Evolutionary conservation across 64 coral and sea anemone species (phyloP), one percentile per base, ranked within the genome.

Genomic region (Catalaphyllia jardinei): DNA sequence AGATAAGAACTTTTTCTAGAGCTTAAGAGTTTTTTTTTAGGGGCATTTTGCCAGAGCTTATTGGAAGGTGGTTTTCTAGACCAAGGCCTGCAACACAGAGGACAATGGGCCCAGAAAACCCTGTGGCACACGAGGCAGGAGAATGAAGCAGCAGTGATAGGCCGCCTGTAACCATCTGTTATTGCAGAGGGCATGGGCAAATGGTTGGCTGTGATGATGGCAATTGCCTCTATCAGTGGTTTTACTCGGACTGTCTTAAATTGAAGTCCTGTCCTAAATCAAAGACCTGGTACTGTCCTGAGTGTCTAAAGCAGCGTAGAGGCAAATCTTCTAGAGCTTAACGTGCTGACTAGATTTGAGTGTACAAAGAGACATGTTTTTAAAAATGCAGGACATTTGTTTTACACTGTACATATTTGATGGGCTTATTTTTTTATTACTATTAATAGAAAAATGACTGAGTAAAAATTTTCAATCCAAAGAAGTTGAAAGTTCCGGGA

Each of bases 1-100:
- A 30, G 81, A 86, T 54, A 86, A 92, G 30, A 24, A 64, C 5
- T 85, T 92, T 92, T 72, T 30, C 67, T 8, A 82, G 84, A 59
- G 79, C 15, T 11, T 86, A 92, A 82, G 80, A 77, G 22, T 92
- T 86, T 64, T 54, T 13, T 77, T 92, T 52, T 18, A 61, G 72
- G 20, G 90, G 82, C 19, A 82, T 92, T 92, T 76, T 92, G n/a
- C 90, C 82, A 6, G 81, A 92, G 82, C 69, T 86, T 74, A 72
- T 82, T 92, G 90, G 54, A 52, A 92, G 42, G 60, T 92, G 65
- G 64, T 92, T 39, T 35, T 91, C 89, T 4, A 86, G 79, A 87
- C 61, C 83, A 61, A 20, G 25, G 20, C 74, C 60, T 35, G 3
- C 1, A 35, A 35, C 33, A 35, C 3, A 35, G 33, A 35, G 33